Conservation (phyloP, 2,113 vertebrate species). For the Salvelinus namaycush region DNA sequence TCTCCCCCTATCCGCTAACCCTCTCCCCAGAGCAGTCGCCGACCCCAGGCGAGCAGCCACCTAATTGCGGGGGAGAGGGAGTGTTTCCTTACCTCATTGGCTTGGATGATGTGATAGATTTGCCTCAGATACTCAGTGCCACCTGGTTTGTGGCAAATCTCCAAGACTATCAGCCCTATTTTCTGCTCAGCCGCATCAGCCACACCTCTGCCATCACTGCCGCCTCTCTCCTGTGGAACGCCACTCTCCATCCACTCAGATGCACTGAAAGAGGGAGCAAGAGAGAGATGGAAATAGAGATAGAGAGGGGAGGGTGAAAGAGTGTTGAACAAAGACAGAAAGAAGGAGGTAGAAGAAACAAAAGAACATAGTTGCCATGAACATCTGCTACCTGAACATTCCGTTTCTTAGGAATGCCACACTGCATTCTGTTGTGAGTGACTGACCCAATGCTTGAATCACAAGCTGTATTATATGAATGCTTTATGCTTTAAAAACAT, state of each 20-base stretch:
- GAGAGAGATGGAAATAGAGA: slow-evolving; percentile 21
- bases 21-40: slow-evolving; percentile 83
- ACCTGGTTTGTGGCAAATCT: slow-evolving; percentile 99
- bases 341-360: slow-evolving; percentile 6
- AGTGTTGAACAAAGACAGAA: not conserved
- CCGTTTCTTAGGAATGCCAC: not conserved
- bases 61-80: slow-evolving; percentile 96
- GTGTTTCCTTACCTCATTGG: slow-evolving; percentile 99
- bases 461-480: too few relatives aligned
- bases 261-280: slow-evolving; percentile 70
- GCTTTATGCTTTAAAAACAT: too few relatives aligned
- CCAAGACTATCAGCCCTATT: slow-evolving; percentile 96
- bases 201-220: slow-evolving; percentile 34
- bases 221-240: slow-evolving; percentile 68
- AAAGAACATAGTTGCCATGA: not conserved
- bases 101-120: slow-evolving; percentile 99
- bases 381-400: not conserved
- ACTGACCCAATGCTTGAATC: too few relatives aligned
- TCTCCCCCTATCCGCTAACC: slow-evolving; percentile 74
- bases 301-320: slow-evolving; percentile 25
- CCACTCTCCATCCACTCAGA: slow-evolving; percentile 73
- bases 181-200: slow-evolving; percentile 95
- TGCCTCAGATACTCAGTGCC: slow-evolving; percentile 94
- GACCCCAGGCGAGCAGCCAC: slow-evolving; percentile 91
- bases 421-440: too few relatives aligned